Evolutionary conservation across 2,888 invertebrate genomes (phyloP), one percentile per base, ranked within the genome.

Genomic region (Chorisops tibialis): DNA sequence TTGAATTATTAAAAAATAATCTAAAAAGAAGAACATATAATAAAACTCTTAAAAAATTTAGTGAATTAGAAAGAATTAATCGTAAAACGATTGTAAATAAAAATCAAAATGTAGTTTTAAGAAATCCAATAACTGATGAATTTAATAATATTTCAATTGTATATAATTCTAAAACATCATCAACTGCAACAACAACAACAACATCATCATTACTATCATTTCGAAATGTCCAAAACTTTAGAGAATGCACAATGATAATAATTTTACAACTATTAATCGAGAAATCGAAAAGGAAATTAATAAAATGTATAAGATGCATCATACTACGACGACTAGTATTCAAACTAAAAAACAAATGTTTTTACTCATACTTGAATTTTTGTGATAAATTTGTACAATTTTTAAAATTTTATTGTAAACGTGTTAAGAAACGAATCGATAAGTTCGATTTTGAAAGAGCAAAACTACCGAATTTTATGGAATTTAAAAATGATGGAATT

Each of bases 401-500:
- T 62, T 47, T 59, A 38, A 39, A 59, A 59, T 59, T 59, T 59
- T 59, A 49, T 43, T 24, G 16, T 43, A 56, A 56, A 5, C 21
- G 24, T 35, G 56, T 56, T n/a, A n/a, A n/a, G 43, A n/a, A 24
- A 43, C 4, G 11, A 16, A 14, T 56, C 18, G 43, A 56, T n/a
- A 16, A 41, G 24, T 37, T n/a, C n/a, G n/a, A n/a, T n/a, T 11
- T 30, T n/a, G 49, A 16, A 14, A n/a, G n/a, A n/a, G n/a, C n/a
- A 41, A 60, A 30, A 30, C 30, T 30, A 2, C 5, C 5, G 5
- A 30, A 30, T 30, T 50, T 18, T 39, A 62, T 59, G 66, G 63
- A 66, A 63, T 63, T 64, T 41, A 60, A 22, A 24, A 45, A 61
- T n/a, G n/a, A n/a, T 54, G 66, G 64, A 66, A 64, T 66, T 66